These are phyloP conservation scores for Euproctis similis DNA, from an alignment of 2,888 invertebrate species.

Conservation along the genomic window DNA sequence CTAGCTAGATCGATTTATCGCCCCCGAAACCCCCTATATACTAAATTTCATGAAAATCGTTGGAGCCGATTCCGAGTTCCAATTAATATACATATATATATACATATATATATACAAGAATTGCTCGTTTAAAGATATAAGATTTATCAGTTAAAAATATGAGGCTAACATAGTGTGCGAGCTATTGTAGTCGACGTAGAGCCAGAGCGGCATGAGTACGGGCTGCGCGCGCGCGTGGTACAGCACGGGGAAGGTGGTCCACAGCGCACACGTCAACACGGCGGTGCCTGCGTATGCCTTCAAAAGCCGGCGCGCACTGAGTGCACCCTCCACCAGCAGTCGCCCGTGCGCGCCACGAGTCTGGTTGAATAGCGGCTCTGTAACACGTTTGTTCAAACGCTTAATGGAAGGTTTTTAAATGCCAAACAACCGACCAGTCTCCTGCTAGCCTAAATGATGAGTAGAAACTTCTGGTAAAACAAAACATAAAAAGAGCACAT, in stretches of 20 bases:
- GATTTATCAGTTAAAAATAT: too few species aligned
- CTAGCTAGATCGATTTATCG: too few species aligned
- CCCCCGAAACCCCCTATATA: too few species aligned
- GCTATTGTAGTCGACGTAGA: slow-evolving; percentile 18
- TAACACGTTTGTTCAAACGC: neutral
- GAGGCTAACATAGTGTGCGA: slow-evolving; percentile 13
- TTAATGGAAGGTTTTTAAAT: too few species aligned
- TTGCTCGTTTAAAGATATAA: too few species aligned
- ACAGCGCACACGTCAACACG: slow-evolving; percentile 50
- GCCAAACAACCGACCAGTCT: too few species aligned
- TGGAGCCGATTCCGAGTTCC: too few species aligned
- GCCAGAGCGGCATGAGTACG: slow-evolving; percentile 42
- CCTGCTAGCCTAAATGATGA: too few species aligned
- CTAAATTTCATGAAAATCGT: too few species aligned
- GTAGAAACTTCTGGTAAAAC: too few species aligned
- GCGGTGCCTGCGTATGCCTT: slow-evolving; percentile 37
- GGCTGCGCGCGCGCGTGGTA: slow-evolving; percentile 24
- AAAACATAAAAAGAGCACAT: too few species aligned
- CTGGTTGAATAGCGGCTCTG: slow-evolving; percentile 26
- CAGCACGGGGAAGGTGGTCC: slow-evolving; percentile 42
- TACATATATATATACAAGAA: neutral
- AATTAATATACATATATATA: too few species aligned
- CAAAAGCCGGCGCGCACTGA: slow-evolving; percentile 25
- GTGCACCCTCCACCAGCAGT: slow-evolving; percentile 17
- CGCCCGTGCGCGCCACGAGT: slow-evolving; percentile 4